phyloP scores from a whole-genome alignment of 2,797 vertebrate genomes.

The Lindbergichthys nudifrons region DNA sequence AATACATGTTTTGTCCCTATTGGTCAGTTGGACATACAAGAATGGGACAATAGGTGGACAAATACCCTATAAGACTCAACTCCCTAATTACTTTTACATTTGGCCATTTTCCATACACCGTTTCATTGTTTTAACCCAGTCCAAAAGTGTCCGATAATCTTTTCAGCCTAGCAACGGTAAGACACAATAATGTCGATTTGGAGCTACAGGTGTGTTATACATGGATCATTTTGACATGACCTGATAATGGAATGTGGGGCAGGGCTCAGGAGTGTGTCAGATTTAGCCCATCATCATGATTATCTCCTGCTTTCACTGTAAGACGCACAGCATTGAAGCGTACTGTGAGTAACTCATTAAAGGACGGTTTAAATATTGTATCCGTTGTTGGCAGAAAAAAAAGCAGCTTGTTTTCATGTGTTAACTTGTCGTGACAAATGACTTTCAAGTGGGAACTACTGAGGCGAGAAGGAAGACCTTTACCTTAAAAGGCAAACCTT shows the following conservation, averaged over 20 bases:
- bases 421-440: slow-evolving; percentile 25
- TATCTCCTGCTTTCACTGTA: slow-evolving; percentile 33
- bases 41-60: too few relatives aligned
- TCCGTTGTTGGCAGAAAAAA: slow-evolving; percentile 21
- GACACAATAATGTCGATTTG: background rate
- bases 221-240: slow-evolving; percentile 25
- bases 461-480: slow-evolving; percentile 18
- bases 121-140: background rate
- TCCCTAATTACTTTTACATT: background rate
- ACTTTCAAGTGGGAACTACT: slow-evolving; percentile 12
- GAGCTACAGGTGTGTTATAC: slow-evolving; percentile 26
- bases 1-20: too few relatives aligned
- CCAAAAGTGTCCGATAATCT: background rate
- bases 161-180: background rate
- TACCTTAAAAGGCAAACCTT: too few relatives aligned
- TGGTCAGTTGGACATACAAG: too few relatives aligned
- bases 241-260: slow-evolving; percentile 68
- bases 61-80: background rate
- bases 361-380: slow-evolving; percentile 7
- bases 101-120: background rate
- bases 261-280: slow-evolving; percentile 70
- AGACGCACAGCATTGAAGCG: slow-evolving; percentile 10
- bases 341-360: slow-evolving; percentile 8
- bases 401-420: slow-evolving; percentile 33
- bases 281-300: slow-evolving; percentile 59